Conservation (phyloP, 1,140 invertebrate species). For the Caenorhabditis tropicalis region DNA sequence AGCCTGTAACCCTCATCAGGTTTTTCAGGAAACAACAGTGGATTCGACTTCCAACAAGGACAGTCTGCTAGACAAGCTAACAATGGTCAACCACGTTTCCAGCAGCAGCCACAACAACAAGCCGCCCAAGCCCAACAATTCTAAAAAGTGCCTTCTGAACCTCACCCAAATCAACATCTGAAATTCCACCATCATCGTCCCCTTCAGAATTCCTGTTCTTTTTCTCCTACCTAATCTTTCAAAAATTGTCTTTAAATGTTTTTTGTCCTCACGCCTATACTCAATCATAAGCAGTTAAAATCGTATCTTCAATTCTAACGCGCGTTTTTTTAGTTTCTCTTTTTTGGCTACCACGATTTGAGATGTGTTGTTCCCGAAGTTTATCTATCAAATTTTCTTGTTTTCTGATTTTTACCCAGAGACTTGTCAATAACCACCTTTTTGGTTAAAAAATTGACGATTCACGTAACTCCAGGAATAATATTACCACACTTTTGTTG, state of each 20-base stretch:
- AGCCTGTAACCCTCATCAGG: no score
- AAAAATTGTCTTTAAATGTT: background rate
- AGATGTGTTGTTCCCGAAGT: slow-evolving; percentile 8
- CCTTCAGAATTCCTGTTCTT: slow-evolving; percentile 14
- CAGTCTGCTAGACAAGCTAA: background rate
- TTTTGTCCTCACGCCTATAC: slow-evolving; percentile 34
- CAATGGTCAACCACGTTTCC: slow-evolving; percentile 9
- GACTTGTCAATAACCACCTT: background rate
- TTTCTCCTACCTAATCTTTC: slow-evolving; percentile 31
- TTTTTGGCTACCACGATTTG: slow-evolving; percentile 5
- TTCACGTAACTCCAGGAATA: slow-evolving; percentile 21
- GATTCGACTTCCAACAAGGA: slow-evolving; percentile 17
- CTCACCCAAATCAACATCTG: slow-evolving; percentile 34
- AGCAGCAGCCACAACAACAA: slow-evolving; percentile 21
- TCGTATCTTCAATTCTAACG: background rate
- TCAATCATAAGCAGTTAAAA: slow-evolving; percentile 6
- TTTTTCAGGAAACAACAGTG: slow-evolving; percentile 20
- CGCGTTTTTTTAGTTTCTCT: background rate
- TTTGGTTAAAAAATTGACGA: background rate
- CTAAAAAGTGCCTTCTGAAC: slow-evolving; percentile 33
- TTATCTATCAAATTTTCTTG: background rate
- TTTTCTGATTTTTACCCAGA: slow-evolving; percentile 2
- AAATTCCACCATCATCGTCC: background rate
- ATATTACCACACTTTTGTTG: slow-evolving; percentile 12
- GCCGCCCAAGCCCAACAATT: slow-evolving; percentile 31